Conservation (phyloP, 1,140 invertebrate species). For the Lepidotrigona ventralis region DNA sequence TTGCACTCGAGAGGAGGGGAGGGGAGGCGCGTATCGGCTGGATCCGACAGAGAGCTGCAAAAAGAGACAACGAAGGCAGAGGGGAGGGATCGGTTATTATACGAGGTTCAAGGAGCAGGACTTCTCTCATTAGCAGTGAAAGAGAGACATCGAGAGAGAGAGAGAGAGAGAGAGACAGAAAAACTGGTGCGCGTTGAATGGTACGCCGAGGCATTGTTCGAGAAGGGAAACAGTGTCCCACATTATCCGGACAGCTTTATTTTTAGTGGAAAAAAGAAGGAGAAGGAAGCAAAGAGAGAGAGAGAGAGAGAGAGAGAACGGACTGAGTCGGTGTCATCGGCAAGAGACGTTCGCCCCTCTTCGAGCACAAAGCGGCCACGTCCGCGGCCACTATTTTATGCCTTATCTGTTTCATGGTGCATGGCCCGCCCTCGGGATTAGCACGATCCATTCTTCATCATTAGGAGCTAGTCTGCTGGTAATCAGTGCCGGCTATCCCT, state of each 20-base stretch:
- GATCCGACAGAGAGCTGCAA: not conserved
- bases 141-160: no score
- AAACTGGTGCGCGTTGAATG: slow-evolving; percentile 33
- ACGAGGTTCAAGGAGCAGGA: not conserved
- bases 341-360: not conserved
- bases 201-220: slow-evolving; percentile 6
- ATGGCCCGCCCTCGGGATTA: slow-evolving; percentile 6
- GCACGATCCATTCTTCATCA: slow-evolving; percentile 48
- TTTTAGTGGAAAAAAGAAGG: slow-evolving; percentile 2
- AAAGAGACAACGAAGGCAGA: not conserved
- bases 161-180: slow-evolving; percentile 10
- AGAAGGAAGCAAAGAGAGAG: not conserved
- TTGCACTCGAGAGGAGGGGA: not conserved
- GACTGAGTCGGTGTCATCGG: not conserved
- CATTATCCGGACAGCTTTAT: slow-evolving; percentile 22
- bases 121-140: no score
- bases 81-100: not conserved
- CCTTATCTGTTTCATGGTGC: slow-evolving; percentile 20
- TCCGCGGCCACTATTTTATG: slow-evolving; percentile 8
- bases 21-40: no score
- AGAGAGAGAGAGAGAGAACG: not conserved
- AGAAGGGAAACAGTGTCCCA: slow-evolving; percentile 10
- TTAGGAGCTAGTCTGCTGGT: slow-evolving; percentile 32
- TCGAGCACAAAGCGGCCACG: slow-evolving; percentile 2
- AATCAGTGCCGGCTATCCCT: slow-evolving; percentile 32